Evolutionary conservation across 2,113 vertebrate genomes (phyloP).

Genomic region (Lampris megalopsis): DNA sequence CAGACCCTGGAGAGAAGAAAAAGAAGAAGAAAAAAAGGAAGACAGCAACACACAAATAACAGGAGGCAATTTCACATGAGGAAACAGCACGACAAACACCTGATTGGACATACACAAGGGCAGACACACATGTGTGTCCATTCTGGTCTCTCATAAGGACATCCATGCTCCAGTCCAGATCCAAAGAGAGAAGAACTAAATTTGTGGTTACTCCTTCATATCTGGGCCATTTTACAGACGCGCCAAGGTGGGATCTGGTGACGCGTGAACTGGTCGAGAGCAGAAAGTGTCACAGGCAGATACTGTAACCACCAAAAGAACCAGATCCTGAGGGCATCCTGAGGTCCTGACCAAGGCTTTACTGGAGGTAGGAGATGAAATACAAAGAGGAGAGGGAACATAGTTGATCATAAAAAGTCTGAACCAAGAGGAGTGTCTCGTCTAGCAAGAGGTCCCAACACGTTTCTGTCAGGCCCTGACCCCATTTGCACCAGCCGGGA

Average conservation of each 20-base stretch:
- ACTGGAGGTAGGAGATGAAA: conserved; percentile 1
- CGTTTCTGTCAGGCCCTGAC: not conserved
- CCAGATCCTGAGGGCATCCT: not conserved
- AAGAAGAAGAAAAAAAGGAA: conserved; percentile 13
- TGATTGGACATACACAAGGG: conserved; percentile 25
- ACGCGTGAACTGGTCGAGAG: not conserved
- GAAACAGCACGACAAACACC: conserved; percentile 2
- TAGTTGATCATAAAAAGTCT: not conserved
- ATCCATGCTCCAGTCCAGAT: not conserved
- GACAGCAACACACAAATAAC: conserved; percentile 33
- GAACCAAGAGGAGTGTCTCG: conserved; percentile 10
- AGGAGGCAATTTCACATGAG: not conserved
- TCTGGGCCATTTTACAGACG: not conserved
- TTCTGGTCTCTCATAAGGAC: not conserved
- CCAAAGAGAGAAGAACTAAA: conserved; percentile 5
- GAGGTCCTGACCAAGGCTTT: not conserved
- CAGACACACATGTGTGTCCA: not conserved
- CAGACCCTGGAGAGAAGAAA: not conserved
- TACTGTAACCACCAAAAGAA: conserved; percentile 2
- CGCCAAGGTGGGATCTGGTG: conserved; percentile 11
- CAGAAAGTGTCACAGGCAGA: not conserved
- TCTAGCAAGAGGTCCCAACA: not conserved
- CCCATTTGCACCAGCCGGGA: conserved; percentile 10
- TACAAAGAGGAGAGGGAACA: conserved; percentile 6
- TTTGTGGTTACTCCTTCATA: conserved; percentile 13